Evolutionary conservation across 2,888 invertebrate species (phyloP).

Genomic region (Phyllotreta cruciferae): DNA sequence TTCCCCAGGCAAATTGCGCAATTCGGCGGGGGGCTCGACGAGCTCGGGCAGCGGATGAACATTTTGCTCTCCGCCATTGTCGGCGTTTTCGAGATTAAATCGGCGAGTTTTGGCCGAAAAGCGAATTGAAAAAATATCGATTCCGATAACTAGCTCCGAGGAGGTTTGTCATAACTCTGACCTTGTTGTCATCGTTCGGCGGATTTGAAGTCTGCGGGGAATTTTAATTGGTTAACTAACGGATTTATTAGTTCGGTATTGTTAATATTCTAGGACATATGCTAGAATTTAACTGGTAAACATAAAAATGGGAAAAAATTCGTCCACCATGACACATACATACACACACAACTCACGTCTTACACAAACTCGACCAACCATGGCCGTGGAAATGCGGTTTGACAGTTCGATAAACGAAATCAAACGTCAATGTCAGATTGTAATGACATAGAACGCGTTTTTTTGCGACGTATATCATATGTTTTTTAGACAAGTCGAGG

Average conservation of each 20-base stretch:
- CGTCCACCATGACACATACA: conserved; percentile 23
- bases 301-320: conserved; percentile 20
- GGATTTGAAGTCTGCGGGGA: background rate
- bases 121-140: conserved; percentile 14
- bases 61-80: conserved; percentile 51
- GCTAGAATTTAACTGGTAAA: conserved; percentile 10
- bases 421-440: too few species aligned
- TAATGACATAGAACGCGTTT: too few species aligned
- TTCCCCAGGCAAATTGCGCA: conserved; percentile 93
- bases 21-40: conserved; percentile 74
- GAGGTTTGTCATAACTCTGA: conserved; percentile 36
- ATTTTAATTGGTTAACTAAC: background rate
- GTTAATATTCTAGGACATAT: background rate
- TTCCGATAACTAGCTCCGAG: conserved; percentile 23
- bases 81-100: conserved; percentile 11
- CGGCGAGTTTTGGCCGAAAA: background rate
- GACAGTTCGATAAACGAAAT: too few species aligned
- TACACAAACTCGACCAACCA: too few species aligned
- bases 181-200: conserved; percentile 26
- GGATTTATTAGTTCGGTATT: background rate
- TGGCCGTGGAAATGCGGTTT: too few species aligned
- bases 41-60: conserved; percentile 43
- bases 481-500: too few species aligned
- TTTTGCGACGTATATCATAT: too few species aligned
- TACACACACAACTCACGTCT: too few species aligned